Evolutionary conservation across 1,140 invertebrate genomes (phyloP), one percentile per base, ranked within the genome.

Genomic region (Habropoda laboriosa): DNA sequence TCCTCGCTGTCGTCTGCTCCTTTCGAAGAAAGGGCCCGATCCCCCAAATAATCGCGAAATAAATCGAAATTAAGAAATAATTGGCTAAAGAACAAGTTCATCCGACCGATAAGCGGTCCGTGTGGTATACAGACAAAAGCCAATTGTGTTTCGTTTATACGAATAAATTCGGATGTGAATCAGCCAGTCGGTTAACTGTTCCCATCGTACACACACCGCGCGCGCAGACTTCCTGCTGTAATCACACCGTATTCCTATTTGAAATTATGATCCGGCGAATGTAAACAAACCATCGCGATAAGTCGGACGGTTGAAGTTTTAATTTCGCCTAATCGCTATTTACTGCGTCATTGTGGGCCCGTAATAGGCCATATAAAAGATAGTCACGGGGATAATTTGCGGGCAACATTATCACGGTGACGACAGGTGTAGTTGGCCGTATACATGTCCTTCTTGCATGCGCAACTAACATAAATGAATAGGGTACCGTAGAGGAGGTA

Each of bases 361-460:
- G 75, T 77, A 87, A 87, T 66, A 82, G 86, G 45, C 77, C 61
- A 53, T 85, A 85, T 87, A 86, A 87, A 87, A 87, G 85, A 84
- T 86, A 87, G 81, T 82, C 82, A 72, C 78, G 58, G 83, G 80
- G 60, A 85, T 85, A 76, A 86, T 83, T 82, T 76, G 80, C 83
- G 61, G 67, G 49, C 58, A 76, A 81, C 86, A 83, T 85, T 89
- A 88, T 90, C 78, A 89, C 79, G 32, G 79, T 64, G 81, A 82
- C 84, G 87, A 88, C 87, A 89, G 82, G 84, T 86, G 85, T 87
- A 87, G 81, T 86, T 87, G 80, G 82, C 83, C 73, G 78, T 80
- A 86, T 88, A 81, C 85, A 85, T 77, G 86, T 88, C 81, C 78
- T 79, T 88, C 68, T 89, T 85, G 87, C 86, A 89, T 90, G 88